Base-by-base conservation (phyloP, 2,797 vertebrate genomes). In the Linurgus olivaceus region DNA sequence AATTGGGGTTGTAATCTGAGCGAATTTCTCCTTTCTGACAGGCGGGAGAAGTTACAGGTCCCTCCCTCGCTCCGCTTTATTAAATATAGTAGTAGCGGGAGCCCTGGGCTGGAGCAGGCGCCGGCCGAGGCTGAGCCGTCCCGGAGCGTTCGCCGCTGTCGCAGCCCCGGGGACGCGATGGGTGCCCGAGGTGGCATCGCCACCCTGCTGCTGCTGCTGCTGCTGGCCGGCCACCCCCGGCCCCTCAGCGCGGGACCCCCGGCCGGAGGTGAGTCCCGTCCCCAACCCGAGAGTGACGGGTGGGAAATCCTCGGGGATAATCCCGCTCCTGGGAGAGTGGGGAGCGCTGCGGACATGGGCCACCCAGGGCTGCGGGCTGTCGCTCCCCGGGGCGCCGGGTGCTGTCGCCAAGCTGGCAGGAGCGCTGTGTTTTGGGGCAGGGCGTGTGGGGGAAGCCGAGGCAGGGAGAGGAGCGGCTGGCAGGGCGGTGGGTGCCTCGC, bases 1-100 rank as follows among this genome's bases (percentile, higher is more conserved):
- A 88, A 80, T 48, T 84, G 7, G 44, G 82, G 63, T 88, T 96
- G 96, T 95, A 97, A 97, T 94, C 77, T 4, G 96, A 97, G 94
- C 51, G 52, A 95, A 92, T 57, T 88, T 90, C 91, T 96, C 47
- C 77, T 92, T 80, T 94, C 96, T 88, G 91, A 96, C 96, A 90
- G 96, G 96, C 95, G 79, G 96, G 93, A 96, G 95, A 96, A 93
- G 51, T 85, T 78, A 8, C 48, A 21, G 67, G 59, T 94, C 97
- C 97, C 97, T 96, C 97, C 97, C 96, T 97, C 94, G 10, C 81
- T 85, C 88, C 5, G 17, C 71, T 97, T 97, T 96, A 97, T 97
- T 97, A 95, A 97, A 96, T 97, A 97, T 96, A 97, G 96, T 97
- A 96, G 90, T 97, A 93, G 93, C 66, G 18, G 88, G 88, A 83